Conservation (phyloP, 2,888 invertebrate species). For the Autographa pulchrina region DNA sequence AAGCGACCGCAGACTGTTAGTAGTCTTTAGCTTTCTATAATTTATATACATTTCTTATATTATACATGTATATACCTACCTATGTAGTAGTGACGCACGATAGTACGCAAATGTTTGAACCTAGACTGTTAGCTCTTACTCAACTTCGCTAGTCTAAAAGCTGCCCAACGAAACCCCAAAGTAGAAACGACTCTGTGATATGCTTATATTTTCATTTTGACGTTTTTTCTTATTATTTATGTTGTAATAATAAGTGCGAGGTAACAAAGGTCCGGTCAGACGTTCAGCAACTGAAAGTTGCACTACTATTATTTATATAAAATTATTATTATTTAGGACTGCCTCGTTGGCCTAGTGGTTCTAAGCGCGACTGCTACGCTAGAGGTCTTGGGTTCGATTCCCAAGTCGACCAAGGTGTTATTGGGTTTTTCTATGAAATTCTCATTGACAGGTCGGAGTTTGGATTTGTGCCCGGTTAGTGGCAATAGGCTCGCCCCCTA, state of each 20-base stretch:
- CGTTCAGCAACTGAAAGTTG: constrained; percentile 43
- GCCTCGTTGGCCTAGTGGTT: too few species aligned
- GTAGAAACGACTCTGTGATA: constrained; percentile 59
- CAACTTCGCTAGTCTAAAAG: constrained; percentile 54
- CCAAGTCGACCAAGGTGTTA: too few species aligned
- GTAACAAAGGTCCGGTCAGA: constrained; percentile 16
- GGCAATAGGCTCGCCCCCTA: too few species aligned
- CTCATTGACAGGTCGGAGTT: too few species aligned
- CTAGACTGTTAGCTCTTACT: constrained; percentile 37
- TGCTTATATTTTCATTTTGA: constrained; percentile 39
- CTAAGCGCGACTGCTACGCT: too few species aligned
- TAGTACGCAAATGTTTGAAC: constrained; percentile 14
- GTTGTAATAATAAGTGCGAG: constrained; percentile 34
- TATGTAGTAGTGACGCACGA: constrained; percentile 21
- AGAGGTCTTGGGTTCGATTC: too few species aligned
- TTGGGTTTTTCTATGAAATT: too few species aligned
- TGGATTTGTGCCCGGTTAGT: too few species aligned
- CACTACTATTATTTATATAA: constrained; percentile 46
- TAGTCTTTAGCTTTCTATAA: constrained; percentile 22
- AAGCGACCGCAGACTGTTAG: constrained; percentile 14
- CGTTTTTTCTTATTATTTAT: constrained; percentile 27
- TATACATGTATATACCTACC: constrained; percentile 11
- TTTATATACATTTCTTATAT: constrained; percentile 20
- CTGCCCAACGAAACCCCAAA: constrained; percentile 60
- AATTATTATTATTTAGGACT: constrained; percentile 29